Conservation (phyloP, 1,140 invertebrate species). For the Brachionus rubens region DNA sequence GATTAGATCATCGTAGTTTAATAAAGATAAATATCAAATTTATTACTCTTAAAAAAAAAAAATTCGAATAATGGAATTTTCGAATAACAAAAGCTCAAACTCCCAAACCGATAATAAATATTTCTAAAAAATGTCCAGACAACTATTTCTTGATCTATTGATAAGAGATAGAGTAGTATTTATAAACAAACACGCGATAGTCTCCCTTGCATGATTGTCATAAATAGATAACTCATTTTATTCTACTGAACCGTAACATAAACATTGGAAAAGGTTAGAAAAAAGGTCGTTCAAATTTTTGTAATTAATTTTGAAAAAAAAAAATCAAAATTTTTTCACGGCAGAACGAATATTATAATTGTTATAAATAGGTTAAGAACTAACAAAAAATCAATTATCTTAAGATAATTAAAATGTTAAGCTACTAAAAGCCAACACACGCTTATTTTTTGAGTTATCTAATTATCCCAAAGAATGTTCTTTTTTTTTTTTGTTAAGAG, state of each 20-base stretch:
- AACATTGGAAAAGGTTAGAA: constrained; percentile 1
- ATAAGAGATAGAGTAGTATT: not conserved
- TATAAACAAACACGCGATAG: not conserved
- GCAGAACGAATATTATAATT: constrained; percentile 39
- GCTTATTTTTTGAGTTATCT: not conserved
- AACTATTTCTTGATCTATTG: not conserved
- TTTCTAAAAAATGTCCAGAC: no score
- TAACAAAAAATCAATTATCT: constrained; percentile 15
- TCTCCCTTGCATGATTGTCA: constrained; percentile 42
- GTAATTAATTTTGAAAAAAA: constrained; percentile 23
- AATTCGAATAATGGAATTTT: no score
- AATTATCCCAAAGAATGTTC: not conserved
- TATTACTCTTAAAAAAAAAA: no score
- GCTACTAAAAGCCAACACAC: not conserved
- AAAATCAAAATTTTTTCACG: not conserved
- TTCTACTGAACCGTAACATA: constrained; percentile 28
- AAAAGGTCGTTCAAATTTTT: constrained; percentile 38
- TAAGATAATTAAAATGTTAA: constrained; percentile 44
- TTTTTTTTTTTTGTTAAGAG: not conserved
- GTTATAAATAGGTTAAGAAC: constrained; percentile 17
- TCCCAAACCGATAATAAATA: no score
- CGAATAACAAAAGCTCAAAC: no score
- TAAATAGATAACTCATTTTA: no score
- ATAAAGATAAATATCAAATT: no score
- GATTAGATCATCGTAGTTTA: no score